phyloP scores from a whole-genome alignment of 2,888 invertebrate genomes.

The Drosophila mimica region DNA sequence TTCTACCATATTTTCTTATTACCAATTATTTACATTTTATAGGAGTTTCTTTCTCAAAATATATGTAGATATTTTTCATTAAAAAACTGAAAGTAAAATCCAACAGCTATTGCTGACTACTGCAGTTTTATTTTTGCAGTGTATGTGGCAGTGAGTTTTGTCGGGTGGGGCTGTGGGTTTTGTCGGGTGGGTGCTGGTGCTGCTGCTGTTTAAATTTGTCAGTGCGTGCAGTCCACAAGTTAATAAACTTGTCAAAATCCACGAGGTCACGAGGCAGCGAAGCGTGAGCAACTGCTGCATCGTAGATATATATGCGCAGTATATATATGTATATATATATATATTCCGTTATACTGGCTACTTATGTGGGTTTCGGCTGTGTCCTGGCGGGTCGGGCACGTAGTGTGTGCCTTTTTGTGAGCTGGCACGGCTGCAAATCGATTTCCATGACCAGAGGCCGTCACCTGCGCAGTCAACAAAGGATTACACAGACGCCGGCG shows the following conservation, averaged over 20 bases:
- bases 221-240: slow-evolving; percentile 52
- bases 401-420: slow-evolving; percentile 44
- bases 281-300: slow-evolving; percentile 49
- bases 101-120: not conserved
- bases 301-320: not conserved
- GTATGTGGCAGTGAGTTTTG: slow-evolving; percentile 10
- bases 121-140: slow-evolving; percentile 32
- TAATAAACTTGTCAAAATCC: slow-evolving; percentile 78
- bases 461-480: slow-evolving; percentile 74
- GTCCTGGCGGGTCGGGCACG: slow-evolving; percentile 13
- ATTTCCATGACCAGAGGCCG: slow-evolving; percentile 68
- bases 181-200: slow-evolving; percentile 12
- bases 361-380: slow-evolving; percentile 8
- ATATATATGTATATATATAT: not conserved
- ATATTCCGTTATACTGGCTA: slow-evolving; percentile 9
- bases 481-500: slow-evolving; percentile 62
- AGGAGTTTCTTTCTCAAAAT: not conserved
- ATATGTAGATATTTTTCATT: not conserved
- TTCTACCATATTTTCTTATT: fast-evolving
- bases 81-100: not conserved
- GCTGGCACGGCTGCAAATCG: slow-evolving; percentile 62
- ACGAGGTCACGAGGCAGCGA: slow-evolving; percentile 39
- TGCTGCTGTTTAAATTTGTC: slow-evolving; percentile 17
- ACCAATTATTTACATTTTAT: not conserved
- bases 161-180: slow-evolving; percentile 18